These are phyloP conservation scores for Agonopterix subpropinquella DNA, from an alignment of 2,888 invertebrate species.

Conservation along the genomic window DNA sequence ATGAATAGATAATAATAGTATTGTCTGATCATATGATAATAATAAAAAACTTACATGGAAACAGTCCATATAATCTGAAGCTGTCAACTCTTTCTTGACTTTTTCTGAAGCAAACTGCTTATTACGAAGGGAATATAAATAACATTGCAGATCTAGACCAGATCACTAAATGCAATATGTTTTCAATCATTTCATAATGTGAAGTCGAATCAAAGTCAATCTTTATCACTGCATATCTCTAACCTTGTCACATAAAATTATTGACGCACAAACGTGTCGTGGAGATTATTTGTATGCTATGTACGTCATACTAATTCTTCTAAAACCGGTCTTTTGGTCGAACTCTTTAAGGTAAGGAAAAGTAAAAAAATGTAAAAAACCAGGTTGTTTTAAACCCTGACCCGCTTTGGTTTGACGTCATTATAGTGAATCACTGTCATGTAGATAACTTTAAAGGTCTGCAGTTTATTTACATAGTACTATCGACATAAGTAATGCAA, in stretches of 20 bases:
- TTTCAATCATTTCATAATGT: constrained; percentile 2
- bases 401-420: constrained; percentile 2
- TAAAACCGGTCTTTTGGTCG: constrained; percentile 4
- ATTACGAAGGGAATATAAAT: no score
- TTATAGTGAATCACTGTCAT: constrained; percentile 4
- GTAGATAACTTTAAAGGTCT: not conserved
- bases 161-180: no score
- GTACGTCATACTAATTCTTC: constrained; percentile 17
- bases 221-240: constrained; percentile 25
- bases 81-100: no score
- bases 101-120: no score
- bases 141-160: no score
- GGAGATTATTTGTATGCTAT: constrained; percentile 19
- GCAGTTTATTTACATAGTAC: no score
- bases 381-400: constrained; percentile 3
- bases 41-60: no score
- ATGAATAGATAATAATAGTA: no score
- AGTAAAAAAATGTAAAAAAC: constrained; percentile 3
- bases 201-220: constrained; percentile 43
- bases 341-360: not conserved
- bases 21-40: no score
- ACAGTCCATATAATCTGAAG: no score
- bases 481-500: no score
- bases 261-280: constrained; percentile 17
- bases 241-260: constrained; percentile 24